Base-by-base conservation (phyloP, 2,888 invertebrate genomes). In the Eristalis intricaria region DNA sequence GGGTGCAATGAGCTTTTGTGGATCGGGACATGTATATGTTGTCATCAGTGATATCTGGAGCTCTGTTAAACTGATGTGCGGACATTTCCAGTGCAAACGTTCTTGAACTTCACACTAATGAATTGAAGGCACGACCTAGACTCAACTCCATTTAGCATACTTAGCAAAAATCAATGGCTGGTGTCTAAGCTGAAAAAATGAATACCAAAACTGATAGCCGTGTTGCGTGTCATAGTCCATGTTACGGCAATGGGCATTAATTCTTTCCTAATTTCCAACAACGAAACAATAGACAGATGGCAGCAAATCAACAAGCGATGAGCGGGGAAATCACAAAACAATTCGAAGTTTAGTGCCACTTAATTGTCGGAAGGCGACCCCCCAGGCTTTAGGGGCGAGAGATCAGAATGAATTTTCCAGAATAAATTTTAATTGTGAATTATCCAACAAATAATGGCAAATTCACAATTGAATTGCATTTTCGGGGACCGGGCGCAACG, bases 311-410 rank as follows among this genome's bases (percentile, higher is more conserved):
- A 68, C 50, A 22, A 71, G 29, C 32, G 23, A 35, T 15, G 35
- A 69, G 22, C 8, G 35, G 4, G 35, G 35, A 69, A 70, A 70
- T 73, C 63, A 73, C 63, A 50, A 32, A 43, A 22, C 29, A 50
- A 73, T 50, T 63, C 43, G 22, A 50, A 63, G 32, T 50, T 63
- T 63, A 32, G 43, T 50, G 63, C 43, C 29, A 32, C 50, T 63
- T 43, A 29, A 73, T 73, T 63, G 63, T 43, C 32, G 73, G 43
- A 63, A 63, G 29, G 40, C 13, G 29, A 63, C 43, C 29, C 13
- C 32, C 43, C 43, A 32, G 35, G 5, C 32, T 5, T 38, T 38
- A 38, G 35, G 11, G 10, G 10, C n/a, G 32, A 40, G 13, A 61
- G 29, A 13, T 29, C 38, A 63, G 32, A 13, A n/a, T 19, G 40